phyloP scores from a whole-genome alignment of 2,888 invertebrate species.

The Beris morrisii region DNA sequence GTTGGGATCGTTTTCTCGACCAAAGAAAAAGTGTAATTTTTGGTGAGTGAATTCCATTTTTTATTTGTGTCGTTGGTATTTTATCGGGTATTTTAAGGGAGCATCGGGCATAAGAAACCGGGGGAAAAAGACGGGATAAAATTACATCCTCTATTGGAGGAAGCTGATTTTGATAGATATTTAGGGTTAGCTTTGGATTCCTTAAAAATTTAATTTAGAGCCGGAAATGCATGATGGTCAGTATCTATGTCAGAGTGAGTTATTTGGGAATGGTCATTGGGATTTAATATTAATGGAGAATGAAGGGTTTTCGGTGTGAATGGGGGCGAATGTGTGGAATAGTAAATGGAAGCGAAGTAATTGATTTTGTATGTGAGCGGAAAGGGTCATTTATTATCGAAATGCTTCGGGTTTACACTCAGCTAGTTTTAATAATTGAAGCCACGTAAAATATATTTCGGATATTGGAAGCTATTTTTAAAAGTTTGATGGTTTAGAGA shows the following conservation, averaged over 20 bases:
- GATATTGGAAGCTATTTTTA: neutral
- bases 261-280: constrained; percentile 20
- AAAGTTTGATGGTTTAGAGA: no score
- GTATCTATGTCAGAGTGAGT: constrained; percentile 12
- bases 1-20: neutral
- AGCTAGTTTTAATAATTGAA: constrained; percentile 16
- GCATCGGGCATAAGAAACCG: constrained; percentile 18
- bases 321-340: constrained; percentile 5
- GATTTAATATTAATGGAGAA: constrained; percentile 26
- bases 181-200: constrained; percentile 26
- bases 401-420: neutral
- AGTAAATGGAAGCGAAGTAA: constrained; percentile 13
- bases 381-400: constrained; percentile 21
- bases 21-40: constrained; percentile 33
- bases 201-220: constrained; percentile 37
- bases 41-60: constrained; percentile 37
- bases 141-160: constrained; percentile 24
- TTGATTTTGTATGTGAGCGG: constrained; percentile 11
- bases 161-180: constrained; percentile 37
- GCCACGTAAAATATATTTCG: constrained; percentile 12
- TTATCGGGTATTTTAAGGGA: constrained; percentile 14
- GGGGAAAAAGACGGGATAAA: constrained; percentile 17
- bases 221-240: constrained; percentile 31
- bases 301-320: constrained; percentile 10
- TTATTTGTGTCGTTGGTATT: constrained; percentile 33